phyloP scores from a whole-genome alignment of 37 sponge, comb jelly and placozoan species.

The Dysidea cf. avara region DNA sequence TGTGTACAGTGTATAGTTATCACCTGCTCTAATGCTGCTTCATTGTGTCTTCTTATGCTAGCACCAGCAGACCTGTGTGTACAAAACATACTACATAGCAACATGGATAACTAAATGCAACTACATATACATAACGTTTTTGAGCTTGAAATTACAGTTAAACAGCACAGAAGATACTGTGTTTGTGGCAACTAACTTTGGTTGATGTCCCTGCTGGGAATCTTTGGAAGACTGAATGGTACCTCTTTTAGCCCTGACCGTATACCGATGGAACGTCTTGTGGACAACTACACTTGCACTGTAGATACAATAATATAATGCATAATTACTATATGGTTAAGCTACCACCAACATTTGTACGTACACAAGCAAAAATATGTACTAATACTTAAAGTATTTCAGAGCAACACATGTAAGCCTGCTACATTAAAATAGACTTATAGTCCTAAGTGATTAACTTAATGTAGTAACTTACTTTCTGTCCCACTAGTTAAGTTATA shows the following conservation, averaged over 20 bases:
- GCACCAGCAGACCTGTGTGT: conserved; percentile 69
- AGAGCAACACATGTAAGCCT: too few species aligned
- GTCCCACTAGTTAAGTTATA: too few species aligned
- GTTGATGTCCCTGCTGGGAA: conserved; percentile 70
- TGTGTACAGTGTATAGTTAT: too few species aligned
- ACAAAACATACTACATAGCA: conserved; percentile 1
- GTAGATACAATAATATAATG: not conserved
- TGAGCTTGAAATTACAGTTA: conserved; percentile 1
- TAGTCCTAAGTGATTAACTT: too few species aligned
- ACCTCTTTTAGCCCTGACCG: conserved; percentile 93
- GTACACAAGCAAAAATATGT: too few species aligned
- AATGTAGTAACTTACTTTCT: too few species aligned
- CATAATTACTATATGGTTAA: not conserved
- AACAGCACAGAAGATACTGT: not conserved
- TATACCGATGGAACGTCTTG: conserved; percentile 98
- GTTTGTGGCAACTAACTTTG: conserved; percentile 55
- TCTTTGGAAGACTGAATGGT: conserved; percentile 86
- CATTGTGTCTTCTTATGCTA: conserved; percentile 69
- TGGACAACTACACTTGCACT: conserved; percentile 60
- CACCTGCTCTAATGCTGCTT: conserved; percentile 65
- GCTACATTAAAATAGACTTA: too few species aligned
- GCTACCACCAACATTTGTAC: too few species aligned
- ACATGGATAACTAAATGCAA: conserved; percentile 5
- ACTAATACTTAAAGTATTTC: too few species aligned
- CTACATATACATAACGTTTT: not conserved